These are phyloP conservation scores for Acropternis orthonyx DNA, from an alignment of 2,797 vertebrate genomes.

Conservation along the genomic window DNA sequence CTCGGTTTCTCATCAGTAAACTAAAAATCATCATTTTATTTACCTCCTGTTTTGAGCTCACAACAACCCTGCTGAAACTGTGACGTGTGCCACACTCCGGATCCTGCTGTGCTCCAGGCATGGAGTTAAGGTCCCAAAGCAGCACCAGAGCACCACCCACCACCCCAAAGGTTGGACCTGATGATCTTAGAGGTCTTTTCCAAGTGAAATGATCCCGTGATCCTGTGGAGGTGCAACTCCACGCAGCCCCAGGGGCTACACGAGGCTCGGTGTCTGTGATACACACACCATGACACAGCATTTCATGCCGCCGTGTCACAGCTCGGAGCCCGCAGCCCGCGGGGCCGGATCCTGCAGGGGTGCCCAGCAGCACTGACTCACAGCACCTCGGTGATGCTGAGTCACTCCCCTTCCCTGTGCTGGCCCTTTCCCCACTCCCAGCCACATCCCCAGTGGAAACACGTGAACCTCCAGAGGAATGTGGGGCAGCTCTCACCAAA, in stretches of 20 bases:
- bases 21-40: background rate
- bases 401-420: background rate
- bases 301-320: background rate
- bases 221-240: background rate
- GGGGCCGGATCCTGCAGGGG: background rate
- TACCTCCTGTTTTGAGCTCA: background rate
- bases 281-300: background rate
- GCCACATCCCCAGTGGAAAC: background rate
- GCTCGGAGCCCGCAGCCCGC: background rate
- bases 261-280: background rate
- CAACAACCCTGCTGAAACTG: background rate
- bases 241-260: background rate
- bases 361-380: background rate
- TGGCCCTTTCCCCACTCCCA: background rate
- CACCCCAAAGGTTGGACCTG: fast-evolving
- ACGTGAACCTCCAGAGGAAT: fast-evolving
- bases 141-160: fast-evolving
- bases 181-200: background rate
- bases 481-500: fast-evolving
- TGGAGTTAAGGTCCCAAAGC: fast-evolving
- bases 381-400: background rate
- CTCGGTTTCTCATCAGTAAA: background rate
- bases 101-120: background rate
- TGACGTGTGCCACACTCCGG: fast-evolving
- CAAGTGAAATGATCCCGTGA: fast-evolving